phyloP scores from a whole-genome alignment of 2,888 invertebrate genomes.

The Lissocephala sabroskyi region DNA sequence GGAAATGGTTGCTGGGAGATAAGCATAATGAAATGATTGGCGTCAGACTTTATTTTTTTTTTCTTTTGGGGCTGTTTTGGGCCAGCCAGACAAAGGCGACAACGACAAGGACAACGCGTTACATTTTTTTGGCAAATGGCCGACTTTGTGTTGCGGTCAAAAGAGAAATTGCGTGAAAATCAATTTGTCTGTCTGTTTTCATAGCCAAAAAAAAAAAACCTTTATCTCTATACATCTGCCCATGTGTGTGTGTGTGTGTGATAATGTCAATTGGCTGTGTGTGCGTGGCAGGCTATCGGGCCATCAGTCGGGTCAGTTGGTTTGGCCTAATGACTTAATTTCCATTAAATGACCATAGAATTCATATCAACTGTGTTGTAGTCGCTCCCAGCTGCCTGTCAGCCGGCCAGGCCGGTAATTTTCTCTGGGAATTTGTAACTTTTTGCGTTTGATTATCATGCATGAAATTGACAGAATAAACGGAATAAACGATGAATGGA shows the following conservation, averaged over 20 bases:
- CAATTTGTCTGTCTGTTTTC: constrained; percentile 35
- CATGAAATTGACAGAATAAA: constrained; percentile 11
- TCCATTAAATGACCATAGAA: constrained; percentile 44
- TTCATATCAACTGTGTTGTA: constrained; percentile 33
- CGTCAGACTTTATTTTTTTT: too few species aligned
- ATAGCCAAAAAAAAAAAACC: not conserved
- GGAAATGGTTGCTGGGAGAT: not conserved
- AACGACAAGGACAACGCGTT: too few species aligned
- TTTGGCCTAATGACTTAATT: constrained; percentile 44
- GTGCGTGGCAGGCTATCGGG: not conserved
- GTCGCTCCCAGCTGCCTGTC: too few species aligned
- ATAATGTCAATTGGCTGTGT: not conserved
- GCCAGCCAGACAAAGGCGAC: too few species aligned
- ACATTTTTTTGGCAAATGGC: constrained; percentile 24
- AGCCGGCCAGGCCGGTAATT: too few species aligned
- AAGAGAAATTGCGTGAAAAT: constrained; percentile 36
- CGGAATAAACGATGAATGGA: too few species aligned
- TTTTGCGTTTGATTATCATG: constrained; percentile 16
- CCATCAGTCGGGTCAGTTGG: not conserved
- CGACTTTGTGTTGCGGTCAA: constrained; percentile 25
- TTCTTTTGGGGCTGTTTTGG: too few species aligned
- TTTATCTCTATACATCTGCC: not conserved
- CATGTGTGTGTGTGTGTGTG: not conserved
- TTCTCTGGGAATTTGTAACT: too few species aligned
- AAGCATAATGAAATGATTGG: too few species aligned